phyloP scores from a whole-genome alignment of 1,140 invertebrate species.

The Agraylea sexmaculata region DNA sequence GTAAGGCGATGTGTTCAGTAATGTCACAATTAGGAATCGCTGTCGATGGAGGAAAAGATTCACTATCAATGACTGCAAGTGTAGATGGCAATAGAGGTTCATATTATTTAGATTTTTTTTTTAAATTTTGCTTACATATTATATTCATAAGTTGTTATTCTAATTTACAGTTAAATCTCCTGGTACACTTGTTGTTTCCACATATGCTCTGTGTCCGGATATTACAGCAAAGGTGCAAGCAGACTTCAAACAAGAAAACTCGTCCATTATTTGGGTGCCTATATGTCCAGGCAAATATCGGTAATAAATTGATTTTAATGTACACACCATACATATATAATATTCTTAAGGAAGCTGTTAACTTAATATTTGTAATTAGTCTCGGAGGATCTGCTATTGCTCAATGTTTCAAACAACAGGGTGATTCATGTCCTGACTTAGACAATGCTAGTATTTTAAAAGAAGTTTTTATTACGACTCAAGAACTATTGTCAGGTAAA shows the following conservation, averaged over 20 bases:
- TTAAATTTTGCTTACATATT: slow-evolving; percentile 4
- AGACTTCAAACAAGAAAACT: slow-evolving; percentile 57
- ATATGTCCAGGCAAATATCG: slow-evolving; percentile 32
- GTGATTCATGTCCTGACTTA: slow-evolving; percentile 69
- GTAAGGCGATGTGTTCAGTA: slow-evolving; percentile 73
- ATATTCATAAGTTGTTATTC: not conserved
- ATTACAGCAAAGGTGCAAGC: slow-evolving; percentile 76
- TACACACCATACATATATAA: too few species aligned
- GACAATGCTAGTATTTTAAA: slow-evolving; percentile 54
- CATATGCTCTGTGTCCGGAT: slow-evolving; percentile 89
- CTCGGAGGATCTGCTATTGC: slow-evolving; percentile 86
- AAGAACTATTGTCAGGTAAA: slow-evolving; percentile 64
- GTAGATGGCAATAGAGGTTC: slow-evolving; percentile 44
- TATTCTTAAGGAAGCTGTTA: too few species aligned
- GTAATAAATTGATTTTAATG: too few species aligned
- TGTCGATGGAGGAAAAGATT: slow-evolving; percentile 96
- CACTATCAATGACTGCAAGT: slow-evolving; percentile 91
- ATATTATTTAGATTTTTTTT: slow-evolving; percentile 1
- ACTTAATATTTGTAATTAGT: slow-evolving; percentile 28
- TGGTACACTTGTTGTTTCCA: slow-evolving; percentile 86
- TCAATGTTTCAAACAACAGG: slow-evolving; percentile 81
- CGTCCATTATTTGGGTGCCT: slow-evolving; percentile 30
- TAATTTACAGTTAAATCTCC: slow-evolving; percentile 65
- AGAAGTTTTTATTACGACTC: slow-evolving; percentile 70
- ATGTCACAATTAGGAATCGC: slow-evolving; percentile 84